Percentiles rank a stretch among this genome's conserved stretches.
These are phyloP conservation scores for Dromiciops gliroides DNA, from an alignment of 2,113 vertebrate genomes.

Conservation along the genomic window DNA sequence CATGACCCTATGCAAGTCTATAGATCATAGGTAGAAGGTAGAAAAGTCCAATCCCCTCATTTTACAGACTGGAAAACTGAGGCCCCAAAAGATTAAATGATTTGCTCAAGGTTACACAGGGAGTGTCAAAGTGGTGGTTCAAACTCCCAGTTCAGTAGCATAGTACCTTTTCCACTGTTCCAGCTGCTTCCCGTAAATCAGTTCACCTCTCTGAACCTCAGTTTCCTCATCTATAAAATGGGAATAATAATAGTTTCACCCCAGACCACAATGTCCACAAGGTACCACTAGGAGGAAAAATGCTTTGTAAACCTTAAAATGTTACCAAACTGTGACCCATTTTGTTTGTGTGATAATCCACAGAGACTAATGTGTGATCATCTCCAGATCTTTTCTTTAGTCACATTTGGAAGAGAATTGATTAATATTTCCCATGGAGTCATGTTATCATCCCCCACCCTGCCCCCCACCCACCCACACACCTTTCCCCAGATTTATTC, in stretches of 20 bases:
- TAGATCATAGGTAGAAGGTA: background rate
- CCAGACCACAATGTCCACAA: background rate
- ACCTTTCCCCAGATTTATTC: background rate
- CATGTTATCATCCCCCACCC: background rate
- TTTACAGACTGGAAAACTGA: background rate
- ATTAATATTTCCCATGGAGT: background rate
- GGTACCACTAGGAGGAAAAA: background rate
- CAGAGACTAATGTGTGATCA: background rate
- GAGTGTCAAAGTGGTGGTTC: background rate
- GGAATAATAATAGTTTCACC: background rate
- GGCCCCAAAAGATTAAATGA: background rate
- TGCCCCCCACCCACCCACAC: background rate
- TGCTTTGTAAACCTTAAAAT: background rate
- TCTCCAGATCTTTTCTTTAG: background rate
- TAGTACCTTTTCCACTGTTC: background rate
- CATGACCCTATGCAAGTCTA: background rate
- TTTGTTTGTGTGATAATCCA: background rate
- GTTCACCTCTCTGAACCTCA: background rate
- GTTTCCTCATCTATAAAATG: background rate
- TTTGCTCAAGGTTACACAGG: background rate
- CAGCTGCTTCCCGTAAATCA: background rate
- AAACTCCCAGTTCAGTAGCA: background rate
- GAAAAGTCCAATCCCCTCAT: background rate
- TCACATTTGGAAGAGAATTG: background rate
- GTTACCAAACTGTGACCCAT: background rate